Percentiles rank a stretch among this genome's conserved stretches.
Evolutionary conservation across 2,888 invertebrate species (phyloP).

Genomic region (Drosophila prolongata): DNA sequence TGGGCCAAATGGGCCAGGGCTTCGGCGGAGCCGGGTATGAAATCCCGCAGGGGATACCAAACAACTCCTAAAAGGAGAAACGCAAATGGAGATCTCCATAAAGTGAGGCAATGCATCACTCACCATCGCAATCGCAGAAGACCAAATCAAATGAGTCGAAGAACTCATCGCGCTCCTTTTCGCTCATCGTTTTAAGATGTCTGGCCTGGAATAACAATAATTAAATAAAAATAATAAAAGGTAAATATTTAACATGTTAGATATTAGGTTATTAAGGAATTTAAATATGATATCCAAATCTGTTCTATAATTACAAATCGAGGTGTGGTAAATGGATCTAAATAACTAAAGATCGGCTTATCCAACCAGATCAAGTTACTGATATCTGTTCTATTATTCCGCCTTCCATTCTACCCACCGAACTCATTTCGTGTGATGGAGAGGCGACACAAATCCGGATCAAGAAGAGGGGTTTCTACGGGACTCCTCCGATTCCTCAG

Average conservation of each 20-base stretch:
- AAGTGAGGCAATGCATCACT: slow-evolving; percentile 22
- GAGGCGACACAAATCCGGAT: slow-evolving; percentile 38
- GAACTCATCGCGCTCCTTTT: slow-evolving; percentile 78
- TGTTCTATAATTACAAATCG: not conserved
- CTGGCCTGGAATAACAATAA: slow-evolving; percentile 33
- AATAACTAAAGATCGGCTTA: not conserved
- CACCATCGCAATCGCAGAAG: slow-evolving; percentile 87
- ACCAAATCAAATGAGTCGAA: slow-evolving; percentile 86
- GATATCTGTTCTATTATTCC: not conserved
- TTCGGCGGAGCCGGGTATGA: slow-evolving; percentile 82
- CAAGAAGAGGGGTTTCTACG: not conserved
- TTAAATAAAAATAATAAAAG: not conserved
- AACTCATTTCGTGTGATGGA: slow-evolving; percentile 13
- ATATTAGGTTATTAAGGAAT: too few relatives aligned
- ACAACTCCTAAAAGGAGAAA: slow-evolving; percentile 84
- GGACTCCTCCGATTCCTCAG: slow-evolving; percentile 2
- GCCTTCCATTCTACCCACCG: slow-evolving; percentile 7
- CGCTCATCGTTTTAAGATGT: slow-evolving; percentile 58
- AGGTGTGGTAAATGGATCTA: not conserved
- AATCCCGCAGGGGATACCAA: slow-evolving; percentile 82
- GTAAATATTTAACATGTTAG: too few relatives aligned
- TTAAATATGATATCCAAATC: too few relatives aligned
- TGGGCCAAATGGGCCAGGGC: slow-evolving; percentile 82
- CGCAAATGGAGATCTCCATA: not conserved
- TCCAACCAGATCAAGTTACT: not conserved